Conservation (phyloP, 2,797 vertebrate species). For the Saxicola maurus region DNA sequence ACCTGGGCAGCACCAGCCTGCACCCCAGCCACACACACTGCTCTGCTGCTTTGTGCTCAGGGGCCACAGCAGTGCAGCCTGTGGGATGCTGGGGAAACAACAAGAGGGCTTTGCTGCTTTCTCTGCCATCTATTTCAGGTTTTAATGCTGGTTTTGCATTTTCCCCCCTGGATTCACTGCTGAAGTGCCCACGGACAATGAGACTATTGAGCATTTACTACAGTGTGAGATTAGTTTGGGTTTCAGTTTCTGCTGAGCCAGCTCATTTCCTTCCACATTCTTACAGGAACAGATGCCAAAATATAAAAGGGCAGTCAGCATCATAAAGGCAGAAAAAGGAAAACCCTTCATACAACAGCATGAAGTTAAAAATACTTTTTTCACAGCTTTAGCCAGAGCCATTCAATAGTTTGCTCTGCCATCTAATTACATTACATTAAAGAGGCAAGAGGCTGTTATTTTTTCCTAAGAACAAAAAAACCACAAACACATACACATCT, state of each 20-base stretch:
- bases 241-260: conserved; percentile 44
- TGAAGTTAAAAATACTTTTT: not conserved
- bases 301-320: not conserved
- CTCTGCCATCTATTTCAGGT: not conserved
- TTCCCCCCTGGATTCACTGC: not conserved
- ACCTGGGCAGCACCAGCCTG: not conserved
- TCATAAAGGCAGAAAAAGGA: not conserved
- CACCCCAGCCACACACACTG: fast-evolving
- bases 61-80: fast-evolving
- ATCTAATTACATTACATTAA: not conserved
- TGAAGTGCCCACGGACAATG: not conserved
- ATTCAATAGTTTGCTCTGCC: not conserved
- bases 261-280: conserved; percentile 22
- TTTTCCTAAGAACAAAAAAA: not conserved
- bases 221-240: not conserved
- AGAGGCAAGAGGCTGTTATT: not conserved
- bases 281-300: conserved; percentile 9
- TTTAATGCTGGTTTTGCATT: not conserved
- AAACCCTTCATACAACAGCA: not conserved
- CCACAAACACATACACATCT: not conserved
- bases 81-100: not conserved
- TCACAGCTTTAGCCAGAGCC: not conserved
- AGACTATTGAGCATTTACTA: conserved; percentile 7
- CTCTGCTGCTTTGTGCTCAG: fast-evolving
- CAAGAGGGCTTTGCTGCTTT: not conserved